Conservation (phyloP, 2,797 vertebrate genomes). For the Chelidonichthys spinosus region DNA sequence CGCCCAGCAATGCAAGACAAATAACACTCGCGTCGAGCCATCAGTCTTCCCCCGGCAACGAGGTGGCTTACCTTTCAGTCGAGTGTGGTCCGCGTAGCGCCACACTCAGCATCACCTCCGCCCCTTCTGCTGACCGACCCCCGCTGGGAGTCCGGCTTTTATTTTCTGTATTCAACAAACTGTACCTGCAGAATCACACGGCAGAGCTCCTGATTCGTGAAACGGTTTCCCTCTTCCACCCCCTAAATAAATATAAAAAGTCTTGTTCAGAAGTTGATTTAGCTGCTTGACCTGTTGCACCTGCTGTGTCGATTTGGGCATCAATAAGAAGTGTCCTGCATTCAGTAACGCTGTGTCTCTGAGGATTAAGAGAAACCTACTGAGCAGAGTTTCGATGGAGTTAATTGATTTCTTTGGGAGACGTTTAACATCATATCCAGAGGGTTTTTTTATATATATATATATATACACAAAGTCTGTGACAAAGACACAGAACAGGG, state of each 20-base stretch:
- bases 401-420: slow-evolving; percentile 10
- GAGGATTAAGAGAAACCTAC: slow-evolving; percentile 19
- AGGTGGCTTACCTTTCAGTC: slow-evolving; percentile 68
- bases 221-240: neutral
- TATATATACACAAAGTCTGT: neutral
- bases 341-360: neutral
- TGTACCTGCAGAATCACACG: neutral
- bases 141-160: neutral
- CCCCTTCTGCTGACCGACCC: slow-evolving; percentile 35
- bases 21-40: slow-evolving; percentile 74
- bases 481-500: neutral
- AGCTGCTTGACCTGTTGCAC: slow-evolving; percentile 8
- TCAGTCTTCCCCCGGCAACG: slow-evolving; percentile 69
- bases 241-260: too few relatives aligned
- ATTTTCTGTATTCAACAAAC: neutral
- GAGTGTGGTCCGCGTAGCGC: slow-evolving; percentile 50
- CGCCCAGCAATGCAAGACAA: slow-evolving; percentile 75
- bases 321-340: neutral
- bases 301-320: too few relatives aligned
- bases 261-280: neutral
- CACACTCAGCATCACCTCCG: slow-evolving; percentile 51
- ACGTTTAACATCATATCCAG: too few relatives aligned
- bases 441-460: too few relatives aligned
- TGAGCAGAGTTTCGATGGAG: slow-evolving; percentile 9
- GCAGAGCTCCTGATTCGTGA: neutral